Percentiles rank a stretch among this genome's conserved stretches.
Evolutionary conservation across 2,113 vertebrate genomes (phyloP).

Genomic region (Neotoma lepida): DNA sequence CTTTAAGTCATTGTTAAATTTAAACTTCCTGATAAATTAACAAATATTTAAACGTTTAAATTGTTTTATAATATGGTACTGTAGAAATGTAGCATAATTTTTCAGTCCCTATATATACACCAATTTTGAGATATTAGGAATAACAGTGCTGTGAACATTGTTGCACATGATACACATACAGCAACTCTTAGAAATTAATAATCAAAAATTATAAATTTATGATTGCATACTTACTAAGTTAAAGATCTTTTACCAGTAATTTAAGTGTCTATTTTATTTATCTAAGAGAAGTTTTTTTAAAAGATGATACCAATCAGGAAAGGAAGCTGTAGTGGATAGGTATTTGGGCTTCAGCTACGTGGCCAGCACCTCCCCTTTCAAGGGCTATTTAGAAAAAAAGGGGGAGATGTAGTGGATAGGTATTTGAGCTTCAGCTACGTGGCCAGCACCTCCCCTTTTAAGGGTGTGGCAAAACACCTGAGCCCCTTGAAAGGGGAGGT

Average conservation of each 20-base stretch:
- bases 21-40: background rate
- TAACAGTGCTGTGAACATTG: background rate
- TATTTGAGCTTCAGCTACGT: too few species aligned
- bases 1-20: constrained; percentile 8
- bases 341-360: too few species aligned
- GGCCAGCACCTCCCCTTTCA: too few species aligned
- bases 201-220: background rate
- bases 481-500: too few species aligned
- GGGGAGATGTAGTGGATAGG: too few species aligned
- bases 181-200: background rate
- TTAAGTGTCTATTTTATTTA: background rate
- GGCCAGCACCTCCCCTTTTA: too few species aligned
- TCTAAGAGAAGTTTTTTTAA: background rate
- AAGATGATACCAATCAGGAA: background rate
- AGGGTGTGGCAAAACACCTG: too few species aligned
- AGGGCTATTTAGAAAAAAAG: too few species aligned
- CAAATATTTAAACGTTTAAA: background rate
- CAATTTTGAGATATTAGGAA: background rate
- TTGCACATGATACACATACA: background rate
- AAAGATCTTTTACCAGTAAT: background rate
- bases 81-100: background rate
- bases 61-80: background rate
- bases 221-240: background rate
- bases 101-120: background rate
- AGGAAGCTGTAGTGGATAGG: too few species aligned